Evolutionary conservation across 1,140 invertebrate genomes (phyloP), one percentile per base, ranked within the genome.

Genomic region (Drosophila lini): DNA sequence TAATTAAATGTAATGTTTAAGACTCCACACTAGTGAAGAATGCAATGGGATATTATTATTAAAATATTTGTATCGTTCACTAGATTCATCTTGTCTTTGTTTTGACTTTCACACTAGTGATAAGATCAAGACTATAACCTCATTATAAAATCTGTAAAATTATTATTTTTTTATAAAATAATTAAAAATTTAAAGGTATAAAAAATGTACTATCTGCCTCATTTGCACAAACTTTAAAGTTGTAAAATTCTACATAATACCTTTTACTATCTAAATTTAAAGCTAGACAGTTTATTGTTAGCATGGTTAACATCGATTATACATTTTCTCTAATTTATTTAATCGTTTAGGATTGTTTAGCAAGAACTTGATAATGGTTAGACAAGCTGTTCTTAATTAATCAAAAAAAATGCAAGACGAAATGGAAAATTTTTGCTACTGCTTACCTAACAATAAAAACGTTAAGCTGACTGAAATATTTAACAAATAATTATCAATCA

Each of bases 1-100:
- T 36, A 28, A 41, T 11, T 36, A 28, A 41, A 11, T 16, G 57
- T 75, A 70, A 75, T 50, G 58, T 19, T 19, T 19, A 19, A 19
- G 19, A 19, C 19, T 19, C 19, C 25, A 40, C 47, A 11, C 34
- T 44, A 19, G 28, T 53, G 7, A 40, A 31, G 38, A 67, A 56
- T 11, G 19, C 34, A 52, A 22, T 5, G 22, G 16, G 8, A 22
- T n/a, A 19, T 15, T 53, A 5, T 50, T 50, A 16, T 1, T 28
- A 3, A 10, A 31, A 31, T 31, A 50, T 31, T 31, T 32, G 16
- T 1, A 31, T n/a, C 2, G 28, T 4, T n/a, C 5, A 50, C 47
- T 50, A 32, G 5, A 5, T 25, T 1, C 25, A 16, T 10, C 2
- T 34, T 34, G 31, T 3, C 15, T 31, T 52, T 52, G n/a, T 13